Conservation (phyloP, 2,113 vertebrate genomes). For the Rhinoptilus africanus region DNA sequence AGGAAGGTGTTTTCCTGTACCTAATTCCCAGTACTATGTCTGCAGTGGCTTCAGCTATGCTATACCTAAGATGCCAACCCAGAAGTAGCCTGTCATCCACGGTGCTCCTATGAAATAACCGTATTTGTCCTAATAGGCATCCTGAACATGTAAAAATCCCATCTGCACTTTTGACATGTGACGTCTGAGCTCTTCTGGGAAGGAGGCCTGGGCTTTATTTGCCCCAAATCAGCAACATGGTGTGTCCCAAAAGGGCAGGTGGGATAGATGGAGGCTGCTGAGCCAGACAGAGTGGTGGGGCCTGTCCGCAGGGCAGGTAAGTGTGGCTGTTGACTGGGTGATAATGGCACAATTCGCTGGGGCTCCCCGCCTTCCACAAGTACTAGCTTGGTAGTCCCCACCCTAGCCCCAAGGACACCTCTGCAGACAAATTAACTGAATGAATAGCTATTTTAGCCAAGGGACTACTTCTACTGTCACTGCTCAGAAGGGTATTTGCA, state of each 20-base stretch:
- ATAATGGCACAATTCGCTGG: neutral
- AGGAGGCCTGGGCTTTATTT: neutral
- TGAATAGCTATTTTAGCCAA: neutral
- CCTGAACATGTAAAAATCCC: neutral
- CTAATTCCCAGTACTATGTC: neutral
- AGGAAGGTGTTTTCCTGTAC: neutral
- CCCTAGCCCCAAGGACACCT: neutral
- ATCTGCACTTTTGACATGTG: neutral
- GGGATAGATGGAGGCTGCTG: neutral
- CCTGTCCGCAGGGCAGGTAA: neutral
- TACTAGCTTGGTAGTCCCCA: neutral
- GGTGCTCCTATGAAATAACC: neutral
- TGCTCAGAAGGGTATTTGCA: neutral
- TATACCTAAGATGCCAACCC: neutral
- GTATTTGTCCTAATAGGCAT: neutral
- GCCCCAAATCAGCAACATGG: neutral
- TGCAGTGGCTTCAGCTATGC: neutral
- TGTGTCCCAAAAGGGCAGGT: neutral
- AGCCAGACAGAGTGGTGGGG: neutral
- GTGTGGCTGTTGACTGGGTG: neutral
- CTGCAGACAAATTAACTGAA: neutral
- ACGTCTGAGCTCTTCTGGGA: neutral
- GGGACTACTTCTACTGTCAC: neutral
- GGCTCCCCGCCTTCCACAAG: neutral
- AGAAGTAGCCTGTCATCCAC: neutral